phyloP scores from a whole-genome alignment of 1,140 invertebrate species.

The Drosophila micromelanica region DNA sequence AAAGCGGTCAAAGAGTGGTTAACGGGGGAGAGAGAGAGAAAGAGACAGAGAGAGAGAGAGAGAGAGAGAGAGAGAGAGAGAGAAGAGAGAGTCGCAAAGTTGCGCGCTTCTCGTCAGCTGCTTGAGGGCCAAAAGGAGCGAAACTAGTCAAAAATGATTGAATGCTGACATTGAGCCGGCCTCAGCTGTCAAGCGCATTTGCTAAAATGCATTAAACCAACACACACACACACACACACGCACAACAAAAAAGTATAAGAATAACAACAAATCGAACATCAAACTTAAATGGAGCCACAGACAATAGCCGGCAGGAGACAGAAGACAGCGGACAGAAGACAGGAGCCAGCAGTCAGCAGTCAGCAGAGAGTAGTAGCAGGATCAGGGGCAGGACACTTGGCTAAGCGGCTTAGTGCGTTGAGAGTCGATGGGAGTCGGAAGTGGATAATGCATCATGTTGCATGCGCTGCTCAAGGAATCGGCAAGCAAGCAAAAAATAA shows the following conservation, averaged over 20 bases:
- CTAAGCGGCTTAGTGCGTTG: conserved; percentile 66
- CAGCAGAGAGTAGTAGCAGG: conserved; percentile 13
- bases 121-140: conserved; percentile 17
- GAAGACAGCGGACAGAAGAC: not conserved
- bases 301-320: conserved; percentile 39
- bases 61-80: too few relatives aligned
- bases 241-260: not conserved
- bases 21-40: not conserved
- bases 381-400: conserved; percentile 61
- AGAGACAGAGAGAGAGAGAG: not conserved
- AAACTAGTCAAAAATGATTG: conserved; percentile 41
- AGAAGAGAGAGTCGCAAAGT: too few relatives aligned
- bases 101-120: conserved; percentile 35
- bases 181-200: conserved; percentile 76
- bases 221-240: conserved; percentile 29
- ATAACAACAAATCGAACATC: conserved; percentile 25
- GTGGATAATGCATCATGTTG: conserved; percentile 80
- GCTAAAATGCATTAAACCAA: conserved; percentile 76
- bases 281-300: conserved; percentile 33
- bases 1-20: conserved; percentile 39
- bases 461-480: conserved; percentile 55
- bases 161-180: conserved; percentile 49
- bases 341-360: not conserved
- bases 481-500: conserved; percentile 45
- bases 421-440: conserved; percentile 66